Conservation (phyloP, 2,888 invertebrate species). For the Chrysolina americana region DNA sequence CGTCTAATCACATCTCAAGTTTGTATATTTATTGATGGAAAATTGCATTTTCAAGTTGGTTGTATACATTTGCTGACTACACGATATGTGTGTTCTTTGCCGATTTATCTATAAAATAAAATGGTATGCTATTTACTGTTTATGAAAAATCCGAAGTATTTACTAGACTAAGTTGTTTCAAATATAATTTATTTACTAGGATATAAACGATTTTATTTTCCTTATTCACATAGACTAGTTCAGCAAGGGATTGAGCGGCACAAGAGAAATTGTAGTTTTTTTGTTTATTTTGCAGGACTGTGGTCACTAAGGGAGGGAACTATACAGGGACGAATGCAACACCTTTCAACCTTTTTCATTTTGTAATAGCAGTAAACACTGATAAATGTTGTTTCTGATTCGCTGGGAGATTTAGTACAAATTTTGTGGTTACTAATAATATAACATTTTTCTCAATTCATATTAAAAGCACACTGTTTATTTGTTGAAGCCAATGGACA, state of each 20-base stretch:
- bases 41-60: background rate
- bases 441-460: no score
- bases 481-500: no score
- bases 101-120: background rate
- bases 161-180: constrained; percentile 34
- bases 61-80: background rate
- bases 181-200: constrained; percentile 36
- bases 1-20: background rate
- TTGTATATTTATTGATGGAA: background rate
- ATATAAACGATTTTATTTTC: constrained; percentile 22
- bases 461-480: no score
- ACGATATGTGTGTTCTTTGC: constrained; percentile 8
- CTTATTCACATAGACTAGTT: constrained; percentile 20
- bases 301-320: background rate
- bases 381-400: no score
- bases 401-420: no score
- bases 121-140: constrained; percentile 32
- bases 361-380: no score
- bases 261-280: constrained; percentile 34
- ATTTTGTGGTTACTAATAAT: no score
- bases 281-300: constrained; percentile 23
- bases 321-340: no score
- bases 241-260: constrained; percentile 39
- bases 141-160: constrained; percentile 32
- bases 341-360: no score